Base-by-base conservation (phyloP, 2,113 vertebrate genomes). In the Synodontis membranacea region DNA sequence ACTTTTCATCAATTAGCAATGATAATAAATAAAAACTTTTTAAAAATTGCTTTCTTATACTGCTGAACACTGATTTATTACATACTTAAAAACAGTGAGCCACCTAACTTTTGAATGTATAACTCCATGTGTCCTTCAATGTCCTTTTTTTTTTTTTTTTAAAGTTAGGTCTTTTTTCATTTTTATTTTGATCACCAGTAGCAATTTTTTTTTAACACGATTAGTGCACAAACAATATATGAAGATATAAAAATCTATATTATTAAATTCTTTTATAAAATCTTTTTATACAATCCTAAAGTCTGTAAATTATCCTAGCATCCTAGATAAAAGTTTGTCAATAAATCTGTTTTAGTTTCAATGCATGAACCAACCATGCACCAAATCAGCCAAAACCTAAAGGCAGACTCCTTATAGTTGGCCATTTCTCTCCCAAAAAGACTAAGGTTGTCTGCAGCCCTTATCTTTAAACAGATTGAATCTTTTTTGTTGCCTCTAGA, bases 381-480 rank as follows among this genome's bases (percentile, higher is more conserved):
- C 3, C 50, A 37, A 31, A 37, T 54, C 12, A 34, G 31, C 19
- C 17, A 0, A 34, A 4, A 19, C 50, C 31, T 72, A 11, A 19
- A 54, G 12, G 4, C 46, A 83, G 28, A 83, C 52, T 39, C 50
- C 39, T 58, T 60, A 50, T 58, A 44, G 64, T 48, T 46, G 44
- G 78, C 56, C 17, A 28, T 79, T 62, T 48, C 10, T 28, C 15
- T 56, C 74, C 60, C 46, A 37, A 39, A 54, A 31, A 52, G 56
- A 62, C 82, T 48, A 46, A 84, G 62, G 64, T 42, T 66, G 80
- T 82, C 80, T 83, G 70, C 19, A 11, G 50, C 15, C 54, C 60
- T 72, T 89, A 89, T 83, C 81, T 66, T 70, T 86, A 87, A 82
- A 91, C 89, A 89, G 37, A 62, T 31, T 48, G 4, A 80, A 56